Base-by-base conservation (phyloP, 2,113 vertebrate genomes). In the Anolis sagrei region DNA sequence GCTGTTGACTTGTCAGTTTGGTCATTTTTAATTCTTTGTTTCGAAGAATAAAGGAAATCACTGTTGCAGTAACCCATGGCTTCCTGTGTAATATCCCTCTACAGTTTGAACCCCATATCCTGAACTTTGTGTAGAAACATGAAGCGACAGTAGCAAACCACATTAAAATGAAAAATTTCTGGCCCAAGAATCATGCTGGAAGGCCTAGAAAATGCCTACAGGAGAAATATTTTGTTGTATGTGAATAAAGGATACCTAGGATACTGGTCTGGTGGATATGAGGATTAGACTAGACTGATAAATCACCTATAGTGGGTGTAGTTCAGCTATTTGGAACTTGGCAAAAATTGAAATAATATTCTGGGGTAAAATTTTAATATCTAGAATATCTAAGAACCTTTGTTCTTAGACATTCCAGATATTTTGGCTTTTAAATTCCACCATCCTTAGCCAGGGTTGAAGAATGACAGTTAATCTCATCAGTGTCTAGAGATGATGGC, bases 231-330 rank as follows among this genome's bases (percentile, higher is more conserved):
- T 44, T 44, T 44, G 39, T 44, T 44, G 39, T 44, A 44, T 44
- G 39, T 44, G 39, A 5, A 44, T 44, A 44, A 44, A 44, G 2
- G 39, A 44, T 44, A 44, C 39, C 39, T 44, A 44, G 39, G 39
- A 44, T 44, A 44, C 39, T 44, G 39, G 39, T 44, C 39, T 44
- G 39, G 39, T 44, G 39, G 39, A 44, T 44, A 44, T 44, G 39
- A 44, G 39, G 39, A 44, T 44, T 44, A 5, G 39, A 95, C 93
- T 93, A 87, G 96, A 91, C 93, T 85, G 66, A 87, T 91, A 90
- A 90, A 92, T 89, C 74, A 90, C 80, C 82, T 92, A 93, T 94
- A 88, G 93, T 93, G 95, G 87, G 8, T 90, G 93, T 87, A 88
- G 94, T 64, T 44, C 18, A 88, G 58, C 89, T 69, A 87, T 94